phyloP scores from a whole-genome alignment of 2,888 invertebrate genomes.

The Hypercompe scribonia region DNA sequence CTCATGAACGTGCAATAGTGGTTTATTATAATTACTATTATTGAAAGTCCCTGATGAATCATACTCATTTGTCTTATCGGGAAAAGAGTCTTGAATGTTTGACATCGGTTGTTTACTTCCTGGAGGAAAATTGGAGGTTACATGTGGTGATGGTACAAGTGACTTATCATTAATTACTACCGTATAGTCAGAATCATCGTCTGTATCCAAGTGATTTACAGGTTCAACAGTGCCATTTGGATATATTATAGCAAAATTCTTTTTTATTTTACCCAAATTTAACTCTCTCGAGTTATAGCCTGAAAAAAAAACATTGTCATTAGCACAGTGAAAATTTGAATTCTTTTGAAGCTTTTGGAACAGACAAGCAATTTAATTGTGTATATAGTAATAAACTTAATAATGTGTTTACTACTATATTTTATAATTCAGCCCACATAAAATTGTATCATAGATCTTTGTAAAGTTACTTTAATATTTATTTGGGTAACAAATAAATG shows the following conservation, averaged over 20 bases:
- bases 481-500: background rate
- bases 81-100: background rate
- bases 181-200: slow-evolving; percentile 52
- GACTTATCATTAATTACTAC: slow-evolving; percentile 3
- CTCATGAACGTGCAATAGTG: background rate
- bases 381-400: background rate
- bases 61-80: background rate
- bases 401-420: background rate
- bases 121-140: background rate
- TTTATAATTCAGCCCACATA: background rate
- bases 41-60: background rate
- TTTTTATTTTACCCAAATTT: slow-evolving; percentile 43
- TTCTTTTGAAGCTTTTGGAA: no score
- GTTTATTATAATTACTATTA: background rate
- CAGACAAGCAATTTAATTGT: no score
- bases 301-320: slow-evolving; percentile 22
- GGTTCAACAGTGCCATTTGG: slow-evolving; percentile 63
- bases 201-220: slow-evolving; percentile 55
- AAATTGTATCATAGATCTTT: background rate
- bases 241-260: slow-evolving; percentile 60
- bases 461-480: background rate
- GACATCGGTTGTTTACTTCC: background rate
- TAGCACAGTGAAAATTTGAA: background rate
- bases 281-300: slow-evolving; percentile 16
- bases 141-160: background rate